These are phyloP conservation scores for Clavelina lepadiformis DNA, from an alignment of 23 tunicate genomes.

Conservation along the genomic window DNA sequence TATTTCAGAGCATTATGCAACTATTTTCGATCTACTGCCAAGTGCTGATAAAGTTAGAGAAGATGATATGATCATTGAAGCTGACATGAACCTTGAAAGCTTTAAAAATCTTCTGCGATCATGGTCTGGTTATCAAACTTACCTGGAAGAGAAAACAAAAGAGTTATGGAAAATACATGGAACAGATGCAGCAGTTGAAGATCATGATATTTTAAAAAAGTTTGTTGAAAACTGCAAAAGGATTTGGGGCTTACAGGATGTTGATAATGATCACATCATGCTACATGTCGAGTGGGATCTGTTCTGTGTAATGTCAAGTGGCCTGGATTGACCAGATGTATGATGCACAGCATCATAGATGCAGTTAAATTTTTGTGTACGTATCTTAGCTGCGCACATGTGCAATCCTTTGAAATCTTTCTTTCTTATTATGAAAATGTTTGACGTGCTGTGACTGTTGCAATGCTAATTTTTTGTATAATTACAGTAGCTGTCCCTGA, in stretches of 20 bases:
- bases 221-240: constrained; percentile 8
- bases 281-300: constrained; percentile 19
- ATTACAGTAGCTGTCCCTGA: no score
- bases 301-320: constrained; percentile 25
- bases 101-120: constrained; percentile 41
- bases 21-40: constrained; percentile 15
- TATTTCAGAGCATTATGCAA: constrained; percentile 40
- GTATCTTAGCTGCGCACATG: no score
- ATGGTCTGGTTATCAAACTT: constrained; percentile 66
- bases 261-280: background rate
- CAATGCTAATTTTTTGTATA: no score
- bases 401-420: no score
- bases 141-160: background rate
- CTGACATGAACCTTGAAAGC: constrained; percentile 11
- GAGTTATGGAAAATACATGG: no score
- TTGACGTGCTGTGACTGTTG: no score
- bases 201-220: constrained; percentile 20
- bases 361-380: no score
- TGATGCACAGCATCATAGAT: no score
- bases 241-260: background rate
- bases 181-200: background rate
- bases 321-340: no score
- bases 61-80: constrained; percentile 30
- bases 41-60: constrained; percentile 31
- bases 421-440: no score